These are phyloP conservation scores for Muscicapa comitata DNA, from an alignment of 2,797 vertebrate genomes.

Conservation along the genomic window DNA sequence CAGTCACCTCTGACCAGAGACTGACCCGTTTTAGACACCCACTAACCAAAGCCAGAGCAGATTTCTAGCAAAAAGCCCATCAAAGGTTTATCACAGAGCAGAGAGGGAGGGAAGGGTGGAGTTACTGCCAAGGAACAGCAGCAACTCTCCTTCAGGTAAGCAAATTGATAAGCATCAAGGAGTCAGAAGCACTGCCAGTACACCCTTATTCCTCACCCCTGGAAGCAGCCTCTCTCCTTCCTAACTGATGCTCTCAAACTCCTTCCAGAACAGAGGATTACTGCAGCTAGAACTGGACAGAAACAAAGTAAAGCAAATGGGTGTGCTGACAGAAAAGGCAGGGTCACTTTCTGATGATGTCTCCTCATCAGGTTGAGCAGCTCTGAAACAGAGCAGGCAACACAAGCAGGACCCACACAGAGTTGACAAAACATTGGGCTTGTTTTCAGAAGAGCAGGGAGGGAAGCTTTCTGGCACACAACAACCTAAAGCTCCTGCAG, in stretches of 20 bases:
- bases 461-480: background rate
- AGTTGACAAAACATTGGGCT: constrained; percentile 35
- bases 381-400: background rate
- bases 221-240: background rate
- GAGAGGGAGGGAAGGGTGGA: background rate
- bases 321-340: background rate
- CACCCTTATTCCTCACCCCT: background rate
- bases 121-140: background rate
- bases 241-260: background rate
- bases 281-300: background rate
- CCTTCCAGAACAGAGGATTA: background rate
- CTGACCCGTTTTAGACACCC: background rate
- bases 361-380: background rate
- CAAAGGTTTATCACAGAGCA: background rate
- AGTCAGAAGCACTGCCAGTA: background rate
- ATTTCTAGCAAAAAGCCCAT: background rate
- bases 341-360: background rate
- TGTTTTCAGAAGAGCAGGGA: constrained; percentile 9
- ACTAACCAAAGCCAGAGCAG: background rate
- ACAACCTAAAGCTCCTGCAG: background rate
- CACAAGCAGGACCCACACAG: background rate
- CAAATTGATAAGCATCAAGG: background rate
- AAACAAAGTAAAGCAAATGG: background rate
- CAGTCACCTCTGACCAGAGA: background rate
- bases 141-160: background rate